phyloP scores from a whole-genome alignment of 2,888 invertebrate species.

The Leptopilina syphax region DNA sequence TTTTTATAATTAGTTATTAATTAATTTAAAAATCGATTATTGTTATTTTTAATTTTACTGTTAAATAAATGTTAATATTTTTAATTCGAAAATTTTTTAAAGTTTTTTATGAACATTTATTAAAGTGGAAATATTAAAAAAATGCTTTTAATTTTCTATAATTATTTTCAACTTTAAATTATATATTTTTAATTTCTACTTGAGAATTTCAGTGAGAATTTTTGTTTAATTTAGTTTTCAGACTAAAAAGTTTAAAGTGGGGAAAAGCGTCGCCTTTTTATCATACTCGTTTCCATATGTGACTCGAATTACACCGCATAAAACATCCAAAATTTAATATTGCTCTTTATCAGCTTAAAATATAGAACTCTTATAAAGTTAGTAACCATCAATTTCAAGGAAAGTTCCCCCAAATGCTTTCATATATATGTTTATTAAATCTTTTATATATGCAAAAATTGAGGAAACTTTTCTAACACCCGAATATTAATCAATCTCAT shows the following conservation, averaged over 20 bases:
- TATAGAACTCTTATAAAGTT: slow-evolving; percentile 25
- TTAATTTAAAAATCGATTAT: too few relatives aligned
- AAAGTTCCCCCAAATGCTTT: slow-evolving; percentile 8
- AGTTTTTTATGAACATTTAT: too few relatives aligned
- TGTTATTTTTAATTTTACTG: too few relatives aligned
- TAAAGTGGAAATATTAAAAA: too few relatives aligned
- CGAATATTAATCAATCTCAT: too few relatives aligned
- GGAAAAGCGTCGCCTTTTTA: not conserved
- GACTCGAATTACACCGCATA: slow-evolving; percentile 27
- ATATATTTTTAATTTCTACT: too few relatives aligned
- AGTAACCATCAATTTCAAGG: not conserved
- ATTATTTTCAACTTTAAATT: too few relatives aligned
- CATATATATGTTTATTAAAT: slow-evolving; percentile 22
- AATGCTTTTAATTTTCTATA: too few relatives aligned
- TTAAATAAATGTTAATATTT: too few relatives aligned
- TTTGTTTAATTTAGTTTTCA: not conserved
- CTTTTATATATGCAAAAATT: not conserved
- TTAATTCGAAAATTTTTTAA: too few relatives aligned
- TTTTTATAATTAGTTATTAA: too few relatives aligned
- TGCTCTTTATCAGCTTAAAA: not conserved
- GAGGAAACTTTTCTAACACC: not conserved
- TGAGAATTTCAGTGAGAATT: not conserved
- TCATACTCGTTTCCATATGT: slow-evolving; percentile 1
- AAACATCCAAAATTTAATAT: slow-evolving; percentile 33
- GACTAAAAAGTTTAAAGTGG: not conserved